Evolutionary conservation across 2,797 vertebrate species (phyloP).

Genomic region (Cryptoblepharus egeriae): DNA sequence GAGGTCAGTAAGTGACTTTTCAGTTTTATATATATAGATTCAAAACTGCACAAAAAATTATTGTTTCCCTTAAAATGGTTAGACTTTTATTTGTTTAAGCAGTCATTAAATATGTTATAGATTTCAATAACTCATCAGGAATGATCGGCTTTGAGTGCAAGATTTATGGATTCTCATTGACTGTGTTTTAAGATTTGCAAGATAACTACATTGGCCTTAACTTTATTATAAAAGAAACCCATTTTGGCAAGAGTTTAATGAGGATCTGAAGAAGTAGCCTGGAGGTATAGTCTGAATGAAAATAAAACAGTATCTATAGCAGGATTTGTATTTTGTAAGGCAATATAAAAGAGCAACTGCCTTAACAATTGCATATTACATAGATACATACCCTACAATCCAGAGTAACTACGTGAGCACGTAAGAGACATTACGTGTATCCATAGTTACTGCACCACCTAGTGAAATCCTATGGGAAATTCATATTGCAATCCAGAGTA

Average conservation of each 20-base stretch:
- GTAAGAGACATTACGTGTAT: no score
- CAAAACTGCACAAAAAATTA: background rate
- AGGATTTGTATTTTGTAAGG: slow-evolving; percentile 18
- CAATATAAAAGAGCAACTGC: slow-evolving; percentile 25
- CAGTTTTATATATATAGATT: no score
- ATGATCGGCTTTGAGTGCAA: slow-evolving; percentile 44
- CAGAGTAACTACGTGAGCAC: no score
- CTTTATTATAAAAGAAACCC: slow-evolving; percentile 50
- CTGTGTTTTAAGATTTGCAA: slow-evolving; percentile 42
- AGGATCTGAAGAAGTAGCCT: slow-evolving; percentile 47
- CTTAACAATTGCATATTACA: slow-evolving; percentile 20
- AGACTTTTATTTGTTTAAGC: slow-evolving; percentile 23
- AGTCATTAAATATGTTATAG: background rate
- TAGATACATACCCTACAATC: no score
- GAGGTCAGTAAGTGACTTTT: no score
- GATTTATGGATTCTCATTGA: slow-evolving; percentile 58
- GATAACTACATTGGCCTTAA: slow-evolving; percentile 28
- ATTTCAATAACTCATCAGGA: slow-evolving; percentile 26
- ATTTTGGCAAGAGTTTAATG: slow-evolving; percentile 49
- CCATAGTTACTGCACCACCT: no score
- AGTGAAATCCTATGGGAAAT: no score
- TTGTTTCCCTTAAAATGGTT: slow-evolving; percentile 14
- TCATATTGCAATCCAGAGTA: no score
- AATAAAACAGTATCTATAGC: slow-evolving; percentile 44
- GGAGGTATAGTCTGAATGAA: slow-evolving; percentile 43